Evolutionary conservation across 2,888 invertebrate genomes (phyloP).

Genomic region (Heliconius aoede): DNA sequence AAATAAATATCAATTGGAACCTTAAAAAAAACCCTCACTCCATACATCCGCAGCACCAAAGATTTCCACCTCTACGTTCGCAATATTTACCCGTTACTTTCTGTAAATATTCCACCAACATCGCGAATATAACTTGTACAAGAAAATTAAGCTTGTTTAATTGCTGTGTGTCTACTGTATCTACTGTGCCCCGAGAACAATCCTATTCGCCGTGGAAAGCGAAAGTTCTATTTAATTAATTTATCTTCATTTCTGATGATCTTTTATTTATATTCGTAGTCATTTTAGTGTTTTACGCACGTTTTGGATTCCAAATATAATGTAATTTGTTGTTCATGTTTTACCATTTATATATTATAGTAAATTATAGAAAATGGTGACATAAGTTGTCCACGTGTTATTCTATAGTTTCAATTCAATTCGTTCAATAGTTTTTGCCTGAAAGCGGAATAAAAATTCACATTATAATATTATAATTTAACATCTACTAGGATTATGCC

Average conservation of each 20-base stretch:
- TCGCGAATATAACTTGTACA: constrained; percentile 75
- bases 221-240: constrained; percentile 32
- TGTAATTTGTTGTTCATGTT: background rate
- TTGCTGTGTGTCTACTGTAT: constrained; percentile 67
- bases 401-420: too few species aligned
- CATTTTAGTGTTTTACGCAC: background rate
- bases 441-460: too few species aligned
- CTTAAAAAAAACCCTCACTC: constrained; percentile 48
- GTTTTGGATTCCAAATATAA: background rate
- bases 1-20: background rate
- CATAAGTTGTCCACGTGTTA: too few species aligned
- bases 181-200: constrained; percentile 53
- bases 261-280: constrained; percentile 6
- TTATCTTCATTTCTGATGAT: constrained; percentile 28
- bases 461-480: too few species aligned
- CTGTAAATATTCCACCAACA: constrained; percentile 74
- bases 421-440: too few species aligned
- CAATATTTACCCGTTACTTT: constrained; percentile 82
- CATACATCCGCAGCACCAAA: constrained; percentile 53
- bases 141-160: constrained; percentile 81
- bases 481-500: too few species aligned
- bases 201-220: constrained; percentile 44
- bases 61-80: constrained; percentile 75
- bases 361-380: too few species aligned
- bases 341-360: too few species aligned